Base-by-base conservation (phyloP, 2,888 invertebrate species). In the Aleiodes testaceus region DNA sequence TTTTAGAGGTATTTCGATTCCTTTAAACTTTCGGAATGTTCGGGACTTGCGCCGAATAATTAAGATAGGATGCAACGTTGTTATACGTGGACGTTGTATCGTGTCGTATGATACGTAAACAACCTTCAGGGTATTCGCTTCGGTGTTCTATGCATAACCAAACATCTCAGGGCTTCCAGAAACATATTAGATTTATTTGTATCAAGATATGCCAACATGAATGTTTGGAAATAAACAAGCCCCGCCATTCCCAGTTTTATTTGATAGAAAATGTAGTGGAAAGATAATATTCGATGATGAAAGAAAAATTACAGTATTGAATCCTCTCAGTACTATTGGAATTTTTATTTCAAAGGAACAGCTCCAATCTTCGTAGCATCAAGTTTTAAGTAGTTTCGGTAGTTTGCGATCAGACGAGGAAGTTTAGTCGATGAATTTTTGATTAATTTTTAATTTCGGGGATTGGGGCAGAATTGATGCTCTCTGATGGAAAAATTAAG, bases 41-140 rank as follows among this genome's bases (percentile, higher is more conserved):
- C 2, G 42, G 16, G 4, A 9, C 42, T 42, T 9, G 16, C 20
- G 18, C 12, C 16, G 16, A 42, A 59, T 59, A 59, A 59, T 59
- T 42, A 59, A 59, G 59, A 59, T 42, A 42, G 18, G 36, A 30
- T 36, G 16, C 59, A 59, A 59, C 42, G 59, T 59, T 59, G 59
- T 16, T 59, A 36, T 59, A 59, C 42, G 42, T 59, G 59, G 59
- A 36, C 59, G 36, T 42, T 59, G 59, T 12, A 36, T 59, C 42
- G 36, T 59, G 59, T 59, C 59, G 59, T 42, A 59, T 59, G 59
- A 59, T 59, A 59, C 59, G 59, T 59, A 59, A 59, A 59, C 59
- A 59, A 42, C 42, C 36, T 42, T 36, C 18, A 18, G 59, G 59
- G 59, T 55, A 55, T 55, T 16, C 36, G 16, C 42, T 9, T 30